These are phyloP conservation scores for Rana temporaria DNA, from an alignment of 2,113 vertebrate species.

Conservation along the genomic window DNA sequence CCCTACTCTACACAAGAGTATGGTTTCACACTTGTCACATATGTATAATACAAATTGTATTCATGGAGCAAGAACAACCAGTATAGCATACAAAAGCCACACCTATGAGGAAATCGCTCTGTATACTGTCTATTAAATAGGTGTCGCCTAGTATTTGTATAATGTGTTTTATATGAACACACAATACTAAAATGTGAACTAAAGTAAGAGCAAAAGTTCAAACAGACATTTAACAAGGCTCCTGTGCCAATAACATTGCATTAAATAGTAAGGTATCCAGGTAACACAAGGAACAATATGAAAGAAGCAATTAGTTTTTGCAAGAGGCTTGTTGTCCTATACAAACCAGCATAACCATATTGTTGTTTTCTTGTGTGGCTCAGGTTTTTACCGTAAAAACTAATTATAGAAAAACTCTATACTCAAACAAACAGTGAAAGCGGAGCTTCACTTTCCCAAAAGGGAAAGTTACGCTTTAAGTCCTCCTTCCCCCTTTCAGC, in stretches of 20 bases:
- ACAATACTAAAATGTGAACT: conserved; percentile 1
- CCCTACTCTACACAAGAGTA: no score
- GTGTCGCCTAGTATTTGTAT: conserved; percentile 15
- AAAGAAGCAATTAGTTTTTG: not conserved
- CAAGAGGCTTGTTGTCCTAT: not conserved
- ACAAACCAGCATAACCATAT: not conserved
- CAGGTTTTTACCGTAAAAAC: no score
- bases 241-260: not conserved
- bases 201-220: conserved; percentile 2
- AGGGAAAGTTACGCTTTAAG: no score
- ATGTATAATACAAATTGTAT: not conserved
- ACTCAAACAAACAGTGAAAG: no score
- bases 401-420: no score
- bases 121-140: conserved; percentile 1
- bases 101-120: not conserved
- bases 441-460: no score
- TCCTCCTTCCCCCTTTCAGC: no score
- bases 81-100: not conserved
- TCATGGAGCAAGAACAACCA: not conserved
- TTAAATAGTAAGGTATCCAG: no score
- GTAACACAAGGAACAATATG: not conserved
- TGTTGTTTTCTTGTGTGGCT: no score
- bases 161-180: conserved; percentile 23
- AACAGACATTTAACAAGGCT: not conserved
- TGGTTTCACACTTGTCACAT: no score